Percentiles rank a stretch among this genome's conserved stretches.
Evolutionary conservation across 2,113 vertebrate genomes (phyloP).

Genomic region (Spermophilus dauricus): DNA sequence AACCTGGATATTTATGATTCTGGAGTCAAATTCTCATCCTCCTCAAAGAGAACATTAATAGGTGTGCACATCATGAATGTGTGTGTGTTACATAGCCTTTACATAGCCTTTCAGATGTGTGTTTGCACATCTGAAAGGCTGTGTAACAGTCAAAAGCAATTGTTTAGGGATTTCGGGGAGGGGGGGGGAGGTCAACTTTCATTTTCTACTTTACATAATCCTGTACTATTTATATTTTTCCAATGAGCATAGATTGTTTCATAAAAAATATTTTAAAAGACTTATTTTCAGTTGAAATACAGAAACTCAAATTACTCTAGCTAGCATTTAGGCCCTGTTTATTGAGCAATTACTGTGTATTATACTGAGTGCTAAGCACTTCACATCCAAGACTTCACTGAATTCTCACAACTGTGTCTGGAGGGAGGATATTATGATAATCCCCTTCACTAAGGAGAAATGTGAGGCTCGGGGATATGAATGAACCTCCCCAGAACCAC

Average conservation of each 20-base stretch:
- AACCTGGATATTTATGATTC: neutral
- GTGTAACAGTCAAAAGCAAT: neutral
- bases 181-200: neutral
- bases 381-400: neutral
- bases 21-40: neutral
- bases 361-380: neutral
- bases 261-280: neutral
- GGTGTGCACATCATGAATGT: no score
- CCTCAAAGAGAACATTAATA: neutral
- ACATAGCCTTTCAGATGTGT: neutral
- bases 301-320: neutral
- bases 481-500: neutral
- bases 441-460: neutral
- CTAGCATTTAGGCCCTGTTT: neutral
- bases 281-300: slow-evolving; percentile 6
- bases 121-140: neutral
- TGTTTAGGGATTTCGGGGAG: neutral
- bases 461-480: neutral
- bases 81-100: no score
- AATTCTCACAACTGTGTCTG: neutral
- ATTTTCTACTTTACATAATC: neutral
- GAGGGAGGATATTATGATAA: neutral
- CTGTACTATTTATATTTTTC: slow-evolving; percentile 42
- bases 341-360: neutral
- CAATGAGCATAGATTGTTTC: neutral